phyloP scores from a whole-genome alignment of 1,140 invertebrate genomes.

The Hirudo medicinalis region DNA sequence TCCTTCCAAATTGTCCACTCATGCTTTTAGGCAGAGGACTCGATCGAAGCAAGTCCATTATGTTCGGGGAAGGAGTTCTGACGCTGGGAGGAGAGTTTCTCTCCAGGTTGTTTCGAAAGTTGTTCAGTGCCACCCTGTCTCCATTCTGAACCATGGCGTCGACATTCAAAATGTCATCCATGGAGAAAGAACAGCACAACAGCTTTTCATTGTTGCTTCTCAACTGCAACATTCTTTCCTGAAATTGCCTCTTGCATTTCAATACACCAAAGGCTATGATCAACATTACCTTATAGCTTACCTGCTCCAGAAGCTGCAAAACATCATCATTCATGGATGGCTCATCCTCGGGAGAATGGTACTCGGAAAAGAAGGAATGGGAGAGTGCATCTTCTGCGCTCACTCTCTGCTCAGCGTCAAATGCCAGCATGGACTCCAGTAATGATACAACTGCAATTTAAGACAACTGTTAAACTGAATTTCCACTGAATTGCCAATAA shows the following conservation, averaged over 20 bases:
- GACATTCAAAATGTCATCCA: background rate
- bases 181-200: background rate
- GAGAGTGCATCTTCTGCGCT: constrained; percentile 14
- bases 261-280: too few species aligned
- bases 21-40: too few species aligned
- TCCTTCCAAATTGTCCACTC: too few species aligned
- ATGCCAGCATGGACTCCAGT: constrained; percentile 15
- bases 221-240: background rate
- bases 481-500: background rate
- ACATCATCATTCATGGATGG: background rate
- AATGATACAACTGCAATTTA: constrained; percentile 11
- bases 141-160: background rate
- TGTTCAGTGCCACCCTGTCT: constrained; percentile 8
- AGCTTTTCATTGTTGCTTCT: background rate
- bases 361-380: constrained; percentile 16
- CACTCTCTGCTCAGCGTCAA: constrained; percentile 4
- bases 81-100: background rate
- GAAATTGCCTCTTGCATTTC: background rate
- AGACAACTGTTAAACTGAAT: too few species aligned
- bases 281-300: too few species aligned
- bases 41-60: background rate
- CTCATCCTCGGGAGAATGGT: constrained; percentile 14
- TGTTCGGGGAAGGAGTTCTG: constrained; percentile 13
- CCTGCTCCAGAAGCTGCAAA: too few species aligned
- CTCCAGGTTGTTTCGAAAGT: constrained; percentile 10